Base-by-base conservation (phyloP, 2,888 invertebrate species). In the Limulus polyphemus region DNA sequence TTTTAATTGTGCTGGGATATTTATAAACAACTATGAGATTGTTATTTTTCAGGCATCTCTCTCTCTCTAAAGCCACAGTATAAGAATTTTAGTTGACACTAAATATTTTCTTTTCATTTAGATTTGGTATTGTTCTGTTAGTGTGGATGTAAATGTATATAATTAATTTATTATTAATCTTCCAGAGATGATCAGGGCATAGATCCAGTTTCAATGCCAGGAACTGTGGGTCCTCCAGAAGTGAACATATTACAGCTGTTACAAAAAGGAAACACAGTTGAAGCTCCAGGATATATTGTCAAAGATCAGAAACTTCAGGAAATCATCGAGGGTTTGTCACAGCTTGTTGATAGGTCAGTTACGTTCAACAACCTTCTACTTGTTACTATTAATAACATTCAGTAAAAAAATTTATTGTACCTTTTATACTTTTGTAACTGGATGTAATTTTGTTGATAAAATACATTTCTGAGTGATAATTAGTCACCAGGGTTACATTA, bases 291-390 rank as follows among this genome's bases (percentile, higher is more conserved):
- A 64, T 83, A 78, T 60, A 73, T 79, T 57, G 72, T 79, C 13
- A 77, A 73, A 64, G 71, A 87, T 2, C 83, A 87, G 9, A 87
- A 90, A 61, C 88, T 91, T 0, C 89, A 90, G 0, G 87, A 90
- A 73, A 90, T 93, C 0, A 84, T 94, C 62, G 93, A 93, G 76
- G 88, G 90, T 0, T 77, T 97, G 11, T 88, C 92, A 0, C 88
- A 92, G 64, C 88, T 90, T 72, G 90, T 91, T 0, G 95, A 95
- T 74, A 85, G 77, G 81, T 81, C 69, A 65, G 68, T 62, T 32
- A 32, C 32, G 7, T 32, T 3, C 32, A 32, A 32, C 32, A 32
- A 32, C 32, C 7, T 32, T 32, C 32, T 32, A 32, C 32, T 32
- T 32, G 3, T 32, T 7, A 32, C 32, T 32, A 7, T 32, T 32